Percentiles rank a stretch among this genome's conserved stretches.
phyloP scores from a whole-genome alignment of 2,797 vertebrate species.

The Anguilla anguilla region DNA sequence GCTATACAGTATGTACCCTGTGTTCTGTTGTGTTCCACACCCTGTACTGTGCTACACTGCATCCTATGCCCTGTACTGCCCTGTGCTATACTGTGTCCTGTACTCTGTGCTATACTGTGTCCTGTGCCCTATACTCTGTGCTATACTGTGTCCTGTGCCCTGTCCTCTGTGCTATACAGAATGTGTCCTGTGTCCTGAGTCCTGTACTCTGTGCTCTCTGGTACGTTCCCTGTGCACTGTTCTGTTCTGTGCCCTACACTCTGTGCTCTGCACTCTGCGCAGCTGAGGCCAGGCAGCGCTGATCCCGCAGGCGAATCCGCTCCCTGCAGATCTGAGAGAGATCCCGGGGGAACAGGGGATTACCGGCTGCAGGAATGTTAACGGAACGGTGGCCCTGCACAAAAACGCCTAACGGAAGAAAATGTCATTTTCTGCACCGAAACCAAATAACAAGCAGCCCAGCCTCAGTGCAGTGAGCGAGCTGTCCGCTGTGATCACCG shows the following conservation, averaged over 20 bases:
- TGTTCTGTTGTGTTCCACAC: neutral
- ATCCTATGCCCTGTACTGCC: no score
- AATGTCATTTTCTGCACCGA: neutral
- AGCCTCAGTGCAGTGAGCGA: neutral
- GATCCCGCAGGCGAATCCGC: constrained; percentile 59
- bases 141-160: neutral
- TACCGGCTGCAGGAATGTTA: constrained; percentile 60
- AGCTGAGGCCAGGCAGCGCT: constrained; percentile 43
- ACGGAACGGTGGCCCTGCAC: constrained; percentile 14
- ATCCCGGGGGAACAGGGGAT: constrained; percentile 67
- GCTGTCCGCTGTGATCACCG: neutral
- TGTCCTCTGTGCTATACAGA: neutral
- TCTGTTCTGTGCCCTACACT: neutral
- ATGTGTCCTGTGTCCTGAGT: neutral
- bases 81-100: no score
- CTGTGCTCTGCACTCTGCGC: neutral
- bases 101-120: no score
- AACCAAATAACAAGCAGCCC: neutral
- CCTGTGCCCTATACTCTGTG: no score
- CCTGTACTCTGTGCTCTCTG: no score
- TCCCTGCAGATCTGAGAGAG: constrained; percentile 61
- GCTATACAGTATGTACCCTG: neutral
- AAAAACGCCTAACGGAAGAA: neutral
- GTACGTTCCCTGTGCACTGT: neutral
- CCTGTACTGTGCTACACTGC: neutral